phyloP scores from a whole-genome alignment of 1,140 invertebrate genomes.

The Euura lappo region DNA sequence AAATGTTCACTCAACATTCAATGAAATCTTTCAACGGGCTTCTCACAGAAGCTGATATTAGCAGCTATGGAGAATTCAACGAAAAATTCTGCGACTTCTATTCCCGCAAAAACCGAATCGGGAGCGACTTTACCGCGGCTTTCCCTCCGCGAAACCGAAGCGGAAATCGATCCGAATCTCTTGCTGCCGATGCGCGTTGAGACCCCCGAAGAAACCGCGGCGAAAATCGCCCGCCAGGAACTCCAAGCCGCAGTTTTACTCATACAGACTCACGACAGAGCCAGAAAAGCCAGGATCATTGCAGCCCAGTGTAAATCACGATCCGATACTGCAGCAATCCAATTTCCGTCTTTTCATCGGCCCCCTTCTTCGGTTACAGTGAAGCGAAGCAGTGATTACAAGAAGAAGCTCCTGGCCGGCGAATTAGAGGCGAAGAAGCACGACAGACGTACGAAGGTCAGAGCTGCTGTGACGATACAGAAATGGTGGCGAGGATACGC shows the following conservation, averaged over 20 bases:
- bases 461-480: constrained; percentile 59
- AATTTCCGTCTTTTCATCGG: background rate
- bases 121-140: background rate
- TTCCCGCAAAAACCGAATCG: background rate
- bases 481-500: constrained; percentile 56
- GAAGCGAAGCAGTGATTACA: constrained; percentile 26
- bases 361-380: constrained; percentile 13
- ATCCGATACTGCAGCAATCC: too few species aligned
- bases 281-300: constrained; percentile 59
- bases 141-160: background rate
- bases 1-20: too few species aligned
- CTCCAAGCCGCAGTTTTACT: constrained; percentile 45
- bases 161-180: background rate
- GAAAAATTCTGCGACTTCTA: background rate
- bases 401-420: constrained; percentile 24
- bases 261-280: constrained; percentile 64
- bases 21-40: background rate
- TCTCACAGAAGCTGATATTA: background rate
- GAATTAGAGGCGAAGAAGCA: constrained; percentile 28
- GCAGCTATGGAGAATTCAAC: background rate
- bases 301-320: constrained; percentile 36
- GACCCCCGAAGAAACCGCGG: constrained; percentile 32
- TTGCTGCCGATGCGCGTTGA: constrained; percentile 4
- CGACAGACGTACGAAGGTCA: constrained; percentile 20
- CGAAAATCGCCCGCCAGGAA: constrained; percentile 30